Evolutionary conservation across 2,888 invertebrate species (phyloP).

Genomic region (Harmothoe impar): DNA sequence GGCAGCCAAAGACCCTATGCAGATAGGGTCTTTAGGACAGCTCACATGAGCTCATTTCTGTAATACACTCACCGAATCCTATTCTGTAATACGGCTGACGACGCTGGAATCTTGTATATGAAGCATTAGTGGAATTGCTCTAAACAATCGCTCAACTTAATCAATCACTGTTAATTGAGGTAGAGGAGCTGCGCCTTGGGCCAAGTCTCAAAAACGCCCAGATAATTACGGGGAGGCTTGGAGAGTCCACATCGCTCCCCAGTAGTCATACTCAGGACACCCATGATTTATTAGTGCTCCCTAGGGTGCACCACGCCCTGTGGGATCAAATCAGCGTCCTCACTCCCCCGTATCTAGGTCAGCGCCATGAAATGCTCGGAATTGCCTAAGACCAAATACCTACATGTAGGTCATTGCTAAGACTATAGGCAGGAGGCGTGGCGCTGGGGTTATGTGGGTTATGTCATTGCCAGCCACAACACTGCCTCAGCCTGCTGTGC

Average conservation of each 20-base stretch:
- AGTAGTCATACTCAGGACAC: background rate
- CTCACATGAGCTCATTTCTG: too few species aligned
- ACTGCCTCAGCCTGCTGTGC: background rate
- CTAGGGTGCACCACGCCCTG: background rate
- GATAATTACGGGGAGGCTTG: background rate
- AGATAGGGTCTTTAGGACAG: background rate
- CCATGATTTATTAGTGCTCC: background rate
- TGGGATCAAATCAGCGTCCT: background rate
- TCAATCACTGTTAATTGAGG: background rate
- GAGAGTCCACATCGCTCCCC: background rate
- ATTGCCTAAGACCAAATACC: too few species aligned
- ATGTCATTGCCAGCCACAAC: slow-evolving; percentile 27
- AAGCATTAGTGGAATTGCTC: background rate
- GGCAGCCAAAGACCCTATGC: background rate
- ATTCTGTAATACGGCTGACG: too few species aligned
- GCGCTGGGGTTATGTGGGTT: background rate
- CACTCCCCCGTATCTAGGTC: background rate
- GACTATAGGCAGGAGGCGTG: background rate
- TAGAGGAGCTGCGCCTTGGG: background rate
- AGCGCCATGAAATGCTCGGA: background rate
- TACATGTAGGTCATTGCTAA: too few species aligned
- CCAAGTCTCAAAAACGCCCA: background rate
- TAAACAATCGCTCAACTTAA: background rate
- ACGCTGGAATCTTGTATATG: too few species aligned
- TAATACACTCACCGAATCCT: too few species aligned